Conservation (phyloP, 2,113 vertebrate genomes). For the Bubo scandiacus region DNA sequence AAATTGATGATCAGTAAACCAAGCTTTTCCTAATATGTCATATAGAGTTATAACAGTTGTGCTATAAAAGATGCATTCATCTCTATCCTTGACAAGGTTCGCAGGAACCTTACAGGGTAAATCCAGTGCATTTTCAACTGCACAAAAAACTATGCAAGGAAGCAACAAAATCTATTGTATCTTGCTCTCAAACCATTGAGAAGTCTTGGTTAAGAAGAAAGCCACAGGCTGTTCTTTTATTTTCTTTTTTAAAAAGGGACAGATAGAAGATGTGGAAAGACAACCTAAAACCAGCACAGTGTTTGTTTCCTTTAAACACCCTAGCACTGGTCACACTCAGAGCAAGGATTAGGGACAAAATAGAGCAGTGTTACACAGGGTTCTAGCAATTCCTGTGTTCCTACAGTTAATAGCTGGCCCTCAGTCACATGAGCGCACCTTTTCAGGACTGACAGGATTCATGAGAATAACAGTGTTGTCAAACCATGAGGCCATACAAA, state of each 20-base stretch:
- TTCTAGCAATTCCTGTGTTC: not conserved
- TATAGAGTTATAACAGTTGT: not conserved
- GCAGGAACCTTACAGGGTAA: not conserved
- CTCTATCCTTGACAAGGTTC: not conserved
- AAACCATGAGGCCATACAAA: not conserved
- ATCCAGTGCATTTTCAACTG: not conserved
- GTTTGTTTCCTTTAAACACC: not conserved
- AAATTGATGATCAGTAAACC: not conserved
- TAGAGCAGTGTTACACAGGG: not conserved
- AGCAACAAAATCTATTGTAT: not conserved
- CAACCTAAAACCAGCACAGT: not conserved
- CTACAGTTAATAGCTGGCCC: not conserved
- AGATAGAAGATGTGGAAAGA: not conserved
- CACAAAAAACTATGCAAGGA: accelerated
- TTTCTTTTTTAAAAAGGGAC: not conserved
- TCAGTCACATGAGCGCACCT: not conserved
- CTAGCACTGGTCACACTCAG: not conserved
- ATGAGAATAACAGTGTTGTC: not conserved
- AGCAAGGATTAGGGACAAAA: not conserved
- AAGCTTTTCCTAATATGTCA: not conserved
- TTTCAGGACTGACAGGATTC: not conserved
- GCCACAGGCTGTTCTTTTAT: not conserved
- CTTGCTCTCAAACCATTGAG: not conserved
- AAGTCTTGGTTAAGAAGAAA: not conserved
- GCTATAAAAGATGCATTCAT: not conserved